A percentile compares a stretch with the other conserved stretches of the same genome.
Evolutionary conservation across 2,888 invertebrate species (phyloP).

Genomic region (Ormyrus nitidulus): DNA sequence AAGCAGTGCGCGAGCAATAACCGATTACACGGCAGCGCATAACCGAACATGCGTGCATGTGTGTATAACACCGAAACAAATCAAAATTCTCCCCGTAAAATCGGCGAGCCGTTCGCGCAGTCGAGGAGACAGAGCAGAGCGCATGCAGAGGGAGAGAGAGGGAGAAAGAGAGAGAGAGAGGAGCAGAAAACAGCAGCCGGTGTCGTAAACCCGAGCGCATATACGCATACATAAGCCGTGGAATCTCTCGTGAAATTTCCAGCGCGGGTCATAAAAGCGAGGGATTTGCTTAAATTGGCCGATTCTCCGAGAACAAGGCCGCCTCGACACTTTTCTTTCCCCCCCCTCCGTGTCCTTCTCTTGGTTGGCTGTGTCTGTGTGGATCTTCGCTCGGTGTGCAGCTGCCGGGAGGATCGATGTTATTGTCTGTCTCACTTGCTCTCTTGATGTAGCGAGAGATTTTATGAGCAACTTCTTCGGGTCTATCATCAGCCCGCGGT

Average conservation of each 20-base stretch:
- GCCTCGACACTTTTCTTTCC: conserved; percentile 32
- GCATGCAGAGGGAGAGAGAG: neutral
- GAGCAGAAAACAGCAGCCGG: conserved; percentile 21
- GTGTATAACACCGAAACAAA: conserved; percentile 14
- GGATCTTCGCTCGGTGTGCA: neutral
- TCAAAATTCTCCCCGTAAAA: conserved; percentile 36
- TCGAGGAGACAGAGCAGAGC: neutral
- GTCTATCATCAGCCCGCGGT: neutral
- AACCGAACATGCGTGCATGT: neutral
- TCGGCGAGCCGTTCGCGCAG: neutral
- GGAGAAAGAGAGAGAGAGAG: neutral
- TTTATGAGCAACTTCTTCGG: conserved; percentile 12
- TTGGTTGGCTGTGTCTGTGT: neutral
- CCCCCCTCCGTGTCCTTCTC: conserved; percentile 4
- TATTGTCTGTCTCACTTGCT: neutral
- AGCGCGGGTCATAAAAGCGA: conserved; percentile 46
- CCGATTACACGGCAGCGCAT: neutral
- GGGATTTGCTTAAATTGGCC: conserved; percentile 53
- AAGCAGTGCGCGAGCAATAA: neutral
- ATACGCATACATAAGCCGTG: conserved; percentile 10
- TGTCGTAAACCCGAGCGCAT: conserved; percentile 24
- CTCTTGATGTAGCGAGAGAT: conserved; percentile 25
- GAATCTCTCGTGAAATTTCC: conserved; percentile 42
- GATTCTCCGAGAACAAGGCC: conserved; percentile 40
- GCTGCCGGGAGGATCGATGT: conserved; percentile 19